phyloP scores from a whole-genome alignment of 1,140 invertebrate genomes.

The Vanessa atalanta region DNA sequence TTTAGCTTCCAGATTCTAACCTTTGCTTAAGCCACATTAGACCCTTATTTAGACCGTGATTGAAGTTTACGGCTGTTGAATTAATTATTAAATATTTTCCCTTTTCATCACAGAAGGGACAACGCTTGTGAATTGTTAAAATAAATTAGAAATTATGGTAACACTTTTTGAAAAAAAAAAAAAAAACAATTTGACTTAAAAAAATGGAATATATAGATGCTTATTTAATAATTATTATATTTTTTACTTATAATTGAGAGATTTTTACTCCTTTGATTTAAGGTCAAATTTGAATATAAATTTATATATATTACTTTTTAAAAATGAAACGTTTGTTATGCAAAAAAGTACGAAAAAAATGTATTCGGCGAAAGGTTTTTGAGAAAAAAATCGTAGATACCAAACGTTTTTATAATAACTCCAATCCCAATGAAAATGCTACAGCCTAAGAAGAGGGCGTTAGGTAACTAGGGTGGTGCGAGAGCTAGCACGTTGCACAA shows the following conservation, averaged over 20 bases:
- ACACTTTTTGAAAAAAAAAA: not conserved
- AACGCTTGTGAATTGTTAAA: not conserved
- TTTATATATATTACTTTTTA: too few species aligned
- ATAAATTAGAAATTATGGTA: not conserved
- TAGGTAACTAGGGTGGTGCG: conserved; percentile 6
- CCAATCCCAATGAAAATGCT: not conserved
- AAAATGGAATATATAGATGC: too few species aligned
- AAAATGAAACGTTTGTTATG: too few species aligned
- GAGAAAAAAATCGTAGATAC: too few species aligned
- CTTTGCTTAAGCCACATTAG: conserved; percentile 15
- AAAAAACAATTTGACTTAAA: not conserved
- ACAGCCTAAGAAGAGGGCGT: not conserved
- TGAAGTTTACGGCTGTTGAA: conserved; percentile 17
- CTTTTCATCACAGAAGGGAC: conserved; percentile 1
- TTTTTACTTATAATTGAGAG: too few species aligned
- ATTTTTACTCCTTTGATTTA: too few species aligned
- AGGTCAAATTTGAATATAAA: too few species aligned
- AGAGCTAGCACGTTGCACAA: conserved; percentile 1
- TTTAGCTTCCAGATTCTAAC: conserved; percentile 12
- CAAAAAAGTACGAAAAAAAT: too few species aligned
- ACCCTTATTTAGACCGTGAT: conserved; percentile 11
- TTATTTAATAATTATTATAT: too few species aligned
- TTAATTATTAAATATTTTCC: conserved; percentile 11
- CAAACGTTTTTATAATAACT: too few species aligned
- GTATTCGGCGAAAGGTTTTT: too few species aligned